Conservation (phyloP, 2,113 vertebrate species). For the Gymnarchus niloticus region DNA sequence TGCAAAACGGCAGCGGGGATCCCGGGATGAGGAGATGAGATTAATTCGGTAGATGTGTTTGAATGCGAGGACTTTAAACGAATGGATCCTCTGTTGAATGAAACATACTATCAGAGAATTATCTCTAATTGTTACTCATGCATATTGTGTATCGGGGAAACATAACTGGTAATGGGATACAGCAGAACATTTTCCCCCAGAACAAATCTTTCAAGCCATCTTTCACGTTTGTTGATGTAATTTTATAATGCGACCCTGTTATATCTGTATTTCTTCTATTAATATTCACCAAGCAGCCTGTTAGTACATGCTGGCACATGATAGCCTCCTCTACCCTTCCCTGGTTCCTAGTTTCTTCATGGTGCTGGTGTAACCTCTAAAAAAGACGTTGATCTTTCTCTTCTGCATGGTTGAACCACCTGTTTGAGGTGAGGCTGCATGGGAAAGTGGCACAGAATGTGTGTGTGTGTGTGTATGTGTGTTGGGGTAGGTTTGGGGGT, state of each 20-base stretch:
- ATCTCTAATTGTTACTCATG: conserved; percentile 50
- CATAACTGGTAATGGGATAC: not conserved
- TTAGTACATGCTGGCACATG: not conserved
- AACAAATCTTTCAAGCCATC: not conserved
- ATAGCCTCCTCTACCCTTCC: not conserved
- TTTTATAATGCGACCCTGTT: not conserved
- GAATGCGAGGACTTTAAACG: conserved; percentile 57
- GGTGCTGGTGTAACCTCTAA: conserved; percentile 5
- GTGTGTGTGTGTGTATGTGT: conserved; percentile 4
- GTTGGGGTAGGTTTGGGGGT: conserved; percentile 23
- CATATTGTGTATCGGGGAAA: conserved; percentile 23
- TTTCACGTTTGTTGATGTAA: not conserved
- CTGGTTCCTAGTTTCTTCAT: not conserved
- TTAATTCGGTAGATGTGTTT: conserved; percentile 59
- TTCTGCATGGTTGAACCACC: conserved; percentile 42
- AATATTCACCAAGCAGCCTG: not conserved
- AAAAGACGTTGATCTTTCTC: conserved; percentile 5
- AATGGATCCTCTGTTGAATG: conserved; percentile 53
- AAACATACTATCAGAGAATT: conserved; percentile 50
- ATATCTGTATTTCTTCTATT: not conserved
- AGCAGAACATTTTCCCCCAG: not conserved
- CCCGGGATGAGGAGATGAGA: conserved; percentile 52
- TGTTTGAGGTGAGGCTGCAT: conserved; percentile 46
- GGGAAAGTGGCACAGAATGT: conserved; percentile 32
- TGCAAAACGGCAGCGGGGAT: conserved; percentile 46